Conservation (phyloP, 2,888 invertebrate genomes). For the Drosophila atroscutellata region DNA sequence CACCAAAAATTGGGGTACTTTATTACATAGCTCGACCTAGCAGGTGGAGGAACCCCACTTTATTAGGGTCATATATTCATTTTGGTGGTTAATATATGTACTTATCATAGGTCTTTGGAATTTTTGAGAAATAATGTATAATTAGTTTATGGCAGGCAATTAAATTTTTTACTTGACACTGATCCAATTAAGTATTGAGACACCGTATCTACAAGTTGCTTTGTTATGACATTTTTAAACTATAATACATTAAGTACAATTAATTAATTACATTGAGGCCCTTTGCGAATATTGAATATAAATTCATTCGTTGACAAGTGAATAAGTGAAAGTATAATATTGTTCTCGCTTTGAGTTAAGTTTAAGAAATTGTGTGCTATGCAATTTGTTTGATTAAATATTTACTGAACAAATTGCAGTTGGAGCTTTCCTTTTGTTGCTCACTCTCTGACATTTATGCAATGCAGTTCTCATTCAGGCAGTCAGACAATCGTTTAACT, state of each 20-base stretch:
- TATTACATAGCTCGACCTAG: too few species aligned
- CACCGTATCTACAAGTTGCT: not conserved
- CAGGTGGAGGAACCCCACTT: too few species aligned
- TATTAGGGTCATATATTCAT: too few species aligned
- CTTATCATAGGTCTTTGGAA: too few species aligned
- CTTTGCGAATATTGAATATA: not conserved
- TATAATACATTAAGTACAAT: not conserved
- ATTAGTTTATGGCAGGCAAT: too few species aligned
- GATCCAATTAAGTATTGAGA: too few species aligned
- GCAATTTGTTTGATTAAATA: not conserved
- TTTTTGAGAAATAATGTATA: too few species aligned
- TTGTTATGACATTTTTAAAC: not conserved
- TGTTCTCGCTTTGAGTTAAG: not conserved
- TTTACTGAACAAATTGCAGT: not conserved
- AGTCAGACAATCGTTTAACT: slow-evolving; percentile 20
- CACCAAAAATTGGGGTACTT: too few species aligned
- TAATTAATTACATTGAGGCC: not conserved
- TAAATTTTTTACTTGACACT: too few species aligned
- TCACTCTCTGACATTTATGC: slow-evolving; percentile 18
- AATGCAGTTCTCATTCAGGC: slow-evolving; percentile 33
- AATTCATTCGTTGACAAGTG: not conserved
- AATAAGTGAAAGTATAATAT: not conserved
- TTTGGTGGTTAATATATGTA: too few species aligned
- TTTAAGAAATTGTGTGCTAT: not conserved
- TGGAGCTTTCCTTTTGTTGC: not conserved